These are phyloP conservation scores for Cryptotermes secundus DNA, from an alignment of 1,140 invertebrate genomes.

Conservation along the genomic window DNA sequence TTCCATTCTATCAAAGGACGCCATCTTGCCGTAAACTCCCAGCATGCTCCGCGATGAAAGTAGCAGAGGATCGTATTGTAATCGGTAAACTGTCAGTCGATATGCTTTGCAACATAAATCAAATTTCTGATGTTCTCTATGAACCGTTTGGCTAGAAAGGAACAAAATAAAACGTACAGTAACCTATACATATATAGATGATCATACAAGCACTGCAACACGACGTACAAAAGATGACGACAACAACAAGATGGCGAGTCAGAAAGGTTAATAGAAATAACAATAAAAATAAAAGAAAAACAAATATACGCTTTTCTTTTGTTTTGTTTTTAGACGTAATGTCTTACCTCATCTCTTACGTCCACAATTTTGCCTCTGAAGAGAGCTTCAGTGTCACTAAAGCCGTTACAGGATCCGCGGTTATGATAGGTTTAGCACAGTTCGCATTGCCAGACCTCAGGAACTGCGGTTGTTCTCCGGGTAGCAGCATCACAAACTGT, in stretches of 20 bases:
- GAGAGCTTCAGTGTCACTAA: not conserved
- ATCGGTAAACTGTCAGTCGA: not conserved
- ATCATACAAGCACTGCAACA: not conserved
- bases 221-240: not conserved
- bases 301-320: not conserved
- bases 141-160: not conserved
- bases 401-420: not conserved
- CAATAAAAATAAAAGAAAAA: not conserved
- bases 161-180: not conserved
- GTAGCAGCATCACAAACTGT: no score
- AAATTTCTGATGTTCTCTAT: not conserved
- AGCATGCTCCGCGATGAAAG: not conserved
- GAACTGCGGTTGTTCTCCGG: no score
- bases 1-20: not conserved
- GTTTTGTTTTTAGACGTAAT: not conserved
- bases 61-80: conserved; percentile 10
- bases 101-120: not conserved
- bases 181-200: not conserved
- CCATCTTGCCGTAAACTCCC: not conserved
- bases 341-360: not conserved
- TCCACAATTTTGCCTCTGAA: not conserved
- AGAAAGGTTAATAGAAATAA: not conserved
- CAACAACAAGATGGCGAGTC: not conserved
- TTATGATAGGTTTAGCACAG: no score
- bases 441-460: no score